These are phyloP conservation scores for Drosophila prosaltans DNA, from an alignment of 1,140 invertebrate genomes.

Conservation along the genomic window DNA sequence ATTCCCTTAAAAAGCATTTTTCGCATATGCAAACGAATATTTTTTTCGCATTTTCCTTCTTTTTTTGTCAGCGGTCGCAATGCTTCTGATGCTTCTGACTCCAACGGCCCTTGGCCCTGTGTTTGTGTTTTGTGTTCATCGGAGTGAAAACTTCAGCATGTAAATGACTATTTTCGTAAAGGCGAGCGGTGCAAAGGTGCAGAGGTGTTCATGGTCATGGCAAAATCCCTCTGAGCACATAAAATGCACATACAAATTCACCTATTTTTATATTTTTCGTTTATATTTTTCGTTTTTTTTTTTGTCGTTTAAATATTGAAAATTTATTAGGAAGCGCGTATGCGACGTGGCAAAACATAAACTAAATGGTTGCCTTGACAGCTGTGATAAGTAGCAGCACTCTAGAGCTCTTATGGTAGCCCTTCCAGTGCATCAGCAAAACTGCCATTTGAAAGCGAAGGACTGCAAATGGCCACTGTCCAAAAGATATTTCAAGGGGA, in stretches of 20 bases:
- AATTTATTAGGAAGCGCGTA: conserved; percentile 1
- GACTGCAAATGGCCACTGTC: conserved; percentile 9
- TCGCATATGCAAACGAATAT: conserved; percentile 59
- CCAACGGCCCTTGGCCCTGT: conserved; percentile 19
- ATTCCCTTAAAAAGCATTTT: conserved; percentile 31
- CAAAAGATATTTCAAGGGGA: background rate
- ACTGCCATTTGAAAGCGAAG: background rate
- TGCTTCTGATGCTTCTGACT: conserved; percentile 30
- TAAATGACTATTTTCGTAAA: conserved; percentile 57
- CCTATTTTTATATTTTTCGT: background rate
- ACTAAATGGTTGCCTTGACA: conserved; percentile 10
- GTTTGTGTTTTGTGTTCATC: conserved; percentile 56
- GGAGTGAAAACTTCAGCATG: conserved; percentile 61
- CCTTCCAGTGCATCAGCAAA: no score
- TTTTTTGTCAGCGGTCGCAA: conserved; percentile 25
- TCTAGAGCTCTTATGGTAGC: background rate
- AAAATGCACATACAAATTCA: conserved; percentile 6
- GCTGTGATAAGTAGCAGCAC: conserved; percentile 17
- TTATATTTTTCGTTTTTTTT: no score
- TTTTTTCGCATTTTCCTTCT: background rate
- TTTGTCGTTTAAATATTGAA: conserved; percentile 13
- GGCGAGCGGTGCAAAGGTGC: background rate
- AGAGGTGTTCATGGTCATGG: background rate
- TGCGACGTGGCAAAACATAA: conserved; percentile 18
- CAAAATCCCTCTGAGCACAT: background rate